Percentiles rank a stretch among this genome's conserved stretches.
Evolutionary conservation across 2,113 vertebrate species (phyloP).

Genomic region (Neofelis nebulosa): DNA sequence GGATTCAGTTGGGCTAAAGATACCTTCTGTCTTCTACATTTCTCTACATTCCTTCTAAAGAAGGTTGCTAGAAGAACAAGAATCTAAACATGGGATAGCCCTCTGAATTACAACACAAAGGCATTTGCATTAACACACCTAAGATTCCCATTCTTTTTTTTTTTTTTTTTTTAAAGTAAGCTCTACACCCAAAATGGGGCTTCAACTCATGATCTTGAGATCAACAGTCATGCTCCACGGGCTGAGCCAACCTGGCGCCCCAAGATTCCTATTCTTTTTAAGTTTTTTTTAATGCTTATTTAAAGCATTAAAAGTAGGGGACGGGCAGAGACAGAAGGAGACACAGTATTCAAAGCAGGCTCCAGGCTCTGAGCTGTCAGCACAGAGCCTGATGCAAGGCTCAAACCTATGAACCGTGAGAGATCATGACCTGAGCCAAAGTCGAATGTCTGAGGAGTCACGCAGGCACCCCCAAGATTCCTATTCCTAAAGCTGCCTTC

Average conservation of each 20-base stretch:
- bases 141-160: background rate
- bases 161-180: background rate
- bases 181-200: background rate
- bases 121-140: background rate
- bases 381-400: too few relatives aligned
- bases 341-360: too few relatives aligned
- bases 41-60: background rate
- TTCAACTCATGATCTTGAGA: background rate
- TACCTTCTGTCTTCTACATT: background rate
- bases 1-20: background rate
- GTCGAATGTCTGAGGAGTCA: too few relatives aligned
- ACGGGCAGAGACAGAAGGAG: too few relatives aligned
- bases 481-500: slow-evolving; percentile 30
- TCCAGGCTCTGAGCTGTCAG: too few relatives aligned
- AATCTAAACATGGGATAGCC: background rate
- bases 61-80: background rate
- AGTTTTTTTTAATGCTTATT: too few relatives aligned
- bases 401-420: too few relatives aligned
- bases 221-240: background rate
- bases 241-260: background rate
- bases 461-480: background rate
- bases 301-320: too few relatives aligned
- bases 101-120: slow-evolving; percentile 29
- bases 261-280: too few relatives aligned
- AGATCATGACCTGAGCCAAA: too few relatives aligned